Evolutionary conservation across 2,797 vertebrate species (phyloP).

Genomic region (Sebastes matsubarae): DNA sequence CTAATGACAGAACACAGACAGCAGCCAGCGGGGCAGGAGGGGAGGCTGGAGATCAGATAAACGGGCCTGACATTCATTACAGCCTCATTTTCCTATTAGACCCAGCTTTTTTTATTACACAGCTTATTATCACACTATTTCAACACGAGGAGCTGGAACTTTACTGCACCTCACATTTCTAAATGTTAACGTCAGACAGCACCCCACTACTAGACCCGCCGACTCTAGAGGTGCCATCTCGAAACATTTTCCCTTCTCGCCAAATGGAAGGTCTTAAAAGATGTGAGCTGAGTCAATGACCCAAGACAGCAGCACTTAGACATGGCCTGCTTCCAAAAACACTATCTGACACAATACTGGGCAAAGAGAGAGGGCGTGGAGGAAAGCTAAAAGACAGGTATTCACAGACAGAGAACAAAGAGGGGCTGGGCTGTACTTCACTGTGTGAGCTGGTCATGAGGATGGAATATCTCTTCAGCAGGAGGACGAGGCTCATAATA

Average conservation of each 20-base stretch:
- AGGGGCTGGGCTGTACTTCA: no score
- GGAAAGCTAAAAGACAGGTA: no score
- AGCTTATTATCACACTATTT: not conserved
- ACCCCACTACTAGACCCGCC: not conserved
- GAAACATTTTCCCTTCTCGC: not conserved
- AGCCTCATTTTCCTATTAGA: not conserved
- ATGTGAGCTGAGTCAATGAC: constrained; percentile 12
- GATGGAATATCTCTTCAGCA: no score
- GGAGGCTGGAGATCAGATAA: constrained; percentile 12
- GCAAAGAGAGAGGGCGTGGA: no score
- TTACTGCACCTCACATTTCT: not conserved
- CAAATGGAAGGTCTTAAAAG: constrained; percentile 2
- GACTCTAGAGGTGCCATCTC: not conserved
- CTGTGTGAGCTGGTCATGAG: no score
- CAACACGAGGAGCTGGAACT: not conserved
- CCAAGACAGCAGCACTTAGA: constrained; percentile 12
- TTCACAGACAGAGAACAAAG: no score
- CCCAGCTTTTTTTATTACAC: not conserved
- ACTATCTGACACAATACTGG: not conserved
- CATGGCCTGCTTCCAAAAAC: constrained; percentile 18
- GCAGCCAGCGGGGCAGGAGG: constrained; percentile 10
- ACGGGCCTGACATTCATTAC: not conserved
- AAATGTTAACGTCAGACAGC: not conserved
- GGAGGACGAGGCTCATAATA: no score
- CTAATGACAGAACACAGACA: constrained; percentile 50